Conservation (phyloP, 2,113 vertebrate species). For the Ondatra zibethicus region DNA sequence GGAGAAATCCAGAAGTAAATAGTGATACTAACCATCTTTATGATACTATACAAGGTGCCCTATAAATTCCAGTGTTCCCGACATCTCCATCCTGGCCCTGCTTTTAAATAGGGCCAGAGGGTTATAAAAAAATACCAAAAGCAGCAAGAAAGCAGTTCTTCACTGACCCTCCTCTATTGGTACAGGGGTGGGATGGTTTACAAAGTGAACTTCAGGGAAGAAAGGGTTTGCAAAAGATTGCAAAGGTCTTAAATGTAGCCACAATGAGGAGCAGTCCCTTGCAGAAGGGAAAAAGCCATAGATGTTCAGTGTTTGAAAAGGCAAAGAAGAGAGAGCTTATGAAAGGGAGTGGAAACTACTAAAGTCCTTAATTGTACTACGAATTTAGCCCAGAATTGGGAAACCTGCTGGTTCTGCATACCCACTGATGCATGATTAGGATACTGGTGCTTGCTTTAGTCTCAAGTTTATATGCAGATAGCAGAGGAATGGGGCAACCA, state of each 20-base stretch:
- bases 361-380: neutral
- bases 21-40: neutral
- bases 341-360: neutral
- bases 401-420: neutral
- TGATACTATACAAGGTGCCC: neutral
- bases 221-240: neutral
- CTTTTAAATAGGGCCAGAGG: neutral
- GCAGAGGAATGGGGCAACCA: neutral
- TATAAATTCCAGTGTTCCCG: neutral
- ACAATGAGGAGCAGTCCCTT: too few relatives aligned
- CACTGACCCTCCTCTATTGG: neutral
- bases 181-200: neutral
- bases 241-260: neutral
- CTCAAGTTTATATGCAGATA: conserved; percentile 2
- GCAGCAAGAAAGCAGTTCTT: neutral
- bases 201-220: neutral
- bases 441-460: neutral
- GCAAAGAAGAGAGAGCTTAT: neutral
- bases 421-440: neutral
- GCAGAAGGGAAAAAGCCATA: neutral
- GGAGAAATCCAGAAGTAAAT: neutral
- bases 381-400: neutral
- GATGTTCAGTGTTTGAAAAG: neutral
- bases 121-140: conserved; percentile 45
- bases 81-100: neutral